Percentiles rank a stretch among this genome's conserved stretches.
These are phyloP conservation scores for Bhutanitis thaidina DNA, from an alignment of 2,888 invertebrate species.

Conservation along the genomic window DNA sequence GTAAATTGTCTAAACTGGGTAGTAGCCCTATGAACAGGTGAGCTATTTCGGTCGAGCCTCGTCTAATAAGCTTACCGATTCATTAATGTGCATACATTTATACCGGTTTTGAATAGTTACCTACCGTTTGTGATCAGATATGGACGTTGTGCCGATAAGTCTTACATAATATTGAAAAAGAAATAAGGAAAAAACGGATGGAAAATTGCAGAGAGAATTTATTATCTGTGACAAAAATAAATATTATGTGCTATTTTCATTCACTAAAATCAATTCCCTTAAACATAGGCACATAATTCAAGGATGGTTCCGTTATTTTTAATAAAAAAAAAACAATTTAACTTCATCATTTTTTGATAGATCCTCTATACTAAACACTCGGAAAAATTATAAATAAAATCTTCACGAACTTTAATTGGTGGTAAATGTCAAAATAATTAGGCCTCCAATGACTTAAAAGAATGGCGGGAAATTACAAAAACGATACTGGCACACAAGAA, in stretches of 20 bases:
- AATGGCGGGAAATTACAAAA: conserved; percentile 8
- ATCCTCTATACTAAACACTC: no score
- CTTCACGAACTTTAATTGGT: no score
- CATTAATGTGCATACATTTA: conserved; percentile 12
- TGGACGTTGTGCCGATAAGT: neutral
- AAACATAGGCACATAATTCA: no score
- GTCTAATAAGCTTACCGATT: conserved; percentile 14
- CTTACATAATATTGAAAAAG: conserved; percentile 5
- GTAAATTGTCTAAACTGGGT: neutral
- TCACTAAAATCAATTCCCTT: no score
- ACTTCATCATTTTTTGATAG: no score
- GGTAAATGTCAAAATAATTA: neutral
- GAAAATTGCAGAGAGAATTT: neutral
- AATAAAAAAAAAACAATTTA: no score
- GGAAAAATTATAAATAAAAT: no score
- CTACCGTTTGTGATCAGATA: conserved; percentile 2
- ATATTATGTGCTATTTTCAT: no score
- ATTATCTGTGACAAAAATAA: neutral
- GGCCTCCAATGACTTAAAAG: neutral
- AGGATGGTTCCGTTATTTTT: no score
- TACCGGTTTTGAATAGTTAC: conserved; percentile 15
- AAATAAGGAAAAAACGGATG: neutral
- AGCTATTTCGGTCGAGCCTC: conserved; percentile 11
- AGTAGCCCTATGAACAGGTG: conserved; percentile 11
- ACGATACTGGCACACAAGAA: neutral